A percentile compares a stretch with the other conserved stretches of the same genome.
Conservation (phyloP, 2,888 invertebrate genomes). For the Chironomus riparius region DNA sequence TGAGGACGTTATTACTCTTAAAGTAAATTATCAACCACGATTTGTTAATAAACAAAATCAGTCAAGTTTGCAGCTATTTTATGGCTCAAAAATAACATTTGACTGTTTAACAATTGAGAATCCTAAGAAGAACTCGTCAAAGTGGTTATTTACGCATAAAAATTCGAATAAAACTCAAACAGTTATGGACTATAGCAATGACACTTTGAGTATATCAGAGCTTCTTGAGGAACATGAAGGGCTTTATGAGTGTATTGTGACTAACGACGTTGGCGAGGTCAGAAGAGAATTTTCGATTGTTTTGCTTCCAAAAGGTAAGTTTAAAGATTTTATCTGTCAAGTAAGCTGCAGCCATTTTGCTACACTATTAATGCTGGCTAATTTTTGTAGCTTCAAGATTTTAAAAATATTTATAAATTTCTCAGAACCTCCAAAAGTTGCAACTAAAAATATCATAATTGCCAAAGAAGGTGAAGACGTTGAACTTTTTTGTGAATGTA, state of each 20-base stretch:
- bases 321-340: background rate
- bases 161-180: background rate
- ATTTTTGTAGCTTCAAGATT: no score
- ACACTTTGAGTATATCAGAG: background rate
- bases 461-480: conserved; percentile 4
- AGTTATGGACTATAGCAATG: background rate
- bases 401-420: no score
- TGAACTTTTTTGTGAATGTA: background rate
- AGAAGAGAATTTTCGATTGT: conserved; percentile 7
- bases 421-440: background rate
- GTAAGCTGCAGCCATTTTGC: no score
- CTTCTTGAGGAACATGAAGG: conserved; percentile 31
- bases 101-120: conserved; percentile 26
- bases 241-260: conserved; percentile 32
- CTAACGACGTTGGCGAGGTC: conserved; percentile 29
- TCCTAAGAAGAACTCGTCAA: conserved; percentile 21
- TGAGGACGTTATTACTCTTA: background rate
- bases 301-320: conserved; percentile 26
- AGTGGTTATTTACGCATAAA: conserved; percentile 24
- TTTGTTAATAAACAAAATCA: background rate
- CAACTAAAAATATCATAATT: background rate
- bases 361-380: no score
- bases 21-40: background rate
- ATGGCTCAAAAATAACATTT: conserved; percentile 18
- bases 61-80: background rate